A percentile compares a stretch with the other conserved stretches of the same genome.
Evolutionary conservation across 2,113 vertebrate genomes (phyloP).

Genomic region (Chloropsis hardwickii): DNA sequence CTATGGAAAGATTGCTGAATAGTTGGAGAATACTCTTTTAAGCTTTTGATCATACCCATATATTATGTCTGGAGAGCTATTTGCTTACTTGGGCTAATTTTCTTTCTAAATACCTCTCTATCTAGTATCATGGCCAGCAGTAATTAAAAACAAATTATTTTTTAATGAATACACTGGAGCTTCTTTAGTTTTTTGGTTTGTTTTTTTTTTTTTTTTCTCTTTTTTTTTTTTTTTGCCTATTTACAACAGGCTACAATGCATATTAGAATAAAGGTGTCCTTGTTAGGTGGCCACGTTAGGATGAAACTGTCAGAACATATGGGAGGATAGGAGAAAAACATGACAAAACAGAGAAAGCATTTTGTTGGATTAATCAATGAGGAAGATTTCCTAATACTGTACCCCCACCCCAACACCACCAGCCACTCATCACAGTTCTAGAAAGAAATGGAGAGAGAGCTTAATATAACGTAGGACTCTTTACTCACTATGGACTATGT

Average conservation of each 20-base stretch:
- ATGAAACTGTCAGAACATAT: background rate
- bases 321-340: background rate
- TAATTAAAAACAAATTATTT: background rate
- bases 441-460: background rate
- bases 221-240: background rate
- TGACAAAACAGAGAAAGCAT: background rate
- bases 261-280: background rate
- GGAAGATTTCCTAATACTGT: background rate
- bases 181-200: background rate
- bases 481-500: constrained; percentile 4
- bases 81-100: background rate
- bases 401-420: background rate
- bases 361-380: background rate
- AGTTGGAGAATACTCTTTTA: background rate
- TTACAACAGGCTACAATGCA: background rate
- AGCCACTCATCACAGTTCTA: background rate
- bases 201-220: background rate
- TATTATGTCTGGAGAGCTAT: background rate
- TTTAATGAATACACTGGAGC: background rate
- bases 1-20: background rate
- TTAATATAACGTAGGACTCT: background rate
- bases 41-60: background rate
- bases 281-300: background rate
- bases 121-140: background rate
- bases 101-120: background rate